Evolutionary conservation across 2,113 vertebrate species (phyloP), one percentile per base, ranked within the genome.

Genomic region (Canis aureus): DNA sequence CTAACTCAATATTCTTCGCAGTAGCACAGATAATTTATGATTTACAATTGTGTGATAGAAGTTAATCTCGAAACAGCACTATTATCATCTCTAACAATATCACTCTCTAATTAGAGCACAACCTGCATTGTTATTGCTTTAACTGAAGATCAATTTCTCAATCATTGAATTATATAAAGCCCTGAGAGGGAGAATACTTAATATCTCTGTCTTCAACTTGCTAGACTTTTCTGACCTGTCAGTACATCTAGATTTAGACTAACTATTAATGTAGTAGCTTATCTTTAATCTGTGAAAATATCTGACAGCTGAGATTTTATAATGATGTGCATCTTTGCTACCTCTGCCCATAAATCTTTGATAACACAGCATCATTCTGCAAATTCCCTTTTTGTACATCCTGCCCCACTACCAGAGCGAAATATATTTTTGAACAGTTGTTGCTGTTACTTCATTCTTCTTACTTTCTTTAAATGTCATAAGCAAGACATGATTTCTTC

Each of bases 121-220:
- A 38, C 8, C 25, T 88, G 17, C 16, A 38, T 92, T 81, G 57
- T 80, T 95, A 87, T 9, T 94, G 10, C 69, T 92, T 92, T 92
- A 96, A 89, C 51, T 74, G 32, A 90, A 90, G 73, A 97, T 92
- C 67, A 92, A 88, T 97, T 89, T 89, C 60, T 91, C 74, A 78
- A 80, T 95, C 51, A 79, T 2, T 92, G 20, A 96, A 76, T 76
- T 95, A 81, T 22, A 89, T 53, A 57, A 80, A 69, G 2, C 7
- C 55, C 74, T 64, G 4, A 86, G n/a, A 90, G 27, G 15, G 49
- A 87, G 81, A 35, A 64, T 59, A 66, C 13, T 59, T 95, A 94
- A 62, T 89, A 94, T 64, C 53, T 95, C 27, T 43, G 2, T 51
- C 57, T 96, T 95, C 0, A 0, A 66, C 51, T 94, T 96, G 13